phyloP scores from a whole-genome alignment of 2,888 invertebrate genomes.

The Dastarcus helophoroides region DNA sequence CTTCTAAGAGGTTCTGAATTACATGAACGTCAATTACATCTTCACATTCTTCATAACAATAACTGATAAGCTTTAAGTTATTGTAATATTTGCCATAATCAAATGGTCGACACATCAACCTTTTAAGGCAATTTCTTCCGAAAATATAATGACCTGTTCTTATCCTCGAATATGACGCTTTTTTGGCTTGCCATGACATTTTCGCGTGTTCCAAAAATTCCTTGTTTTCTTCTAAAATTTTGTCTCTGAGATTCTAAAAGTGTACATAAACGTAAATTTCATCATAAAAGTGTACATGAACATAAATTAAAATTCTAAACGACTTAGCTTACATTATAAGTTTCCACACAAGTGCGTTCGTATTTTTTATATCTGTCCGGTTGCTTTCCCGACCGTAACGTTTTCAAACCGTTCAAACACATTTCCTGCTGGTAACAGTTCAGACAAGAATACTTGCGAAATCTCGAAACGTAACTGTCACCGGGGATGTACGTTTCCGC shows the following conservation, averaged over 20 bases:
- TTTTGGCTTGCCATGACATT: constrained; percentile 7
- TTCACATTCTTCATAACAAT: constrained; percentile 8
- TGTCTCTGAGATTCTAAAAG: constrained; percentile 5
- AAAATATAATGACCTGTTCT: constrained; percentile 6
- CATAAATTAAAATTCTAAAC: neutral
- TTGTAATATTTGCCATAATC: constrained; percentile 8
- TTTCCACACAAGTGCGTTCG: constrained; percentile 6
- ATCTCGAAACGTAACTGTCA: constrained; percentile 5
- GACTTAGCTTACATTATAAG: constrained; percentile 4
- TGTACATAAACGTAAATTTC: too few relatives aligned
- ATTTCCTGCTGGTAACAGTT: constrained; percentile 6
- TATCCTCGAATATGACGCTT: neutral
- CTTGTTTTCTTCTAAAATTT: constrained; percentile 8
- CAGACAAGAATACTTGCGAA: constrained; percentile 6
- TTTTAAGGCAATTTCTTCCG: constrained; percentile 1
- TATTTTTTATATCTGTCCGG: constrained; percentile 7
- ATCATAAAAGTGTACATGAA: neutral
- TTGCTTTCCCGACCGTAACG: constrained; percentile 7
- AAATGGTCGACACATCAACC: constrained; percentile 7
- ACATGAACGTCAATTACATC: constrained; percentile 9
- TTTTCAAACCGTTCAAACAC: constrained; percentile 8
- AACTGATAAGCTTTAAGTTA: constrained; percentile 6
- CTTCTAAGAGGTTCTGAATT: constrained; percentile 9
- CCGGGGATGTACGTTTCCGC: constrained; percentile 7
- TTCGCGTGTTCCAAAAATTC: constrained; percentile 5